A percentile compares a stretch with the other conserved stretches of the same genome.
Conservation (phyloP, 1,140 invertebrate genomes). For the Charaxes varanes region DNA sequence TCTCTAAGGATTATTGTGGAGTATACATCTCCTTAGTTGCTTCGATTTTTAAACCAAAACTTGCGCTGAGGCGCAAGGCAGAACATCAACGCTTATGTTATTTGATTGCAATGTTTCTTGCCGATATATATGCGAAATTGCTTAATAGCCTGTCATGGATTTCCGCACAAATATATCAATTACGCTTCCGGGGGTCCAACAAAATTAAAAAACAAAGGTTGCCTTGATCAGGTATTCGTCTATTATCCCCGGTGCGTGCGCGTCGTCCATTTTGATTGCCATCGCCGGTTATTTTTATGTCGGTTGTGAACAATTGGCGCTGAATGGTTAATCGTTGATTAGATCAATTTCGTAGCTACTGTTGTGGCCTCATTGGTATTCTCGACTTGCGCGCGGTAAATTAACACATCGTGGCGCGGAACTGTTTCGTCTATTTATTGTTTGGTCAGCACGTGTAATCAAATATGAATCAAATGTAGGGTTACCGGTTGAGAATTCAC, state of each 20-base stretch:
- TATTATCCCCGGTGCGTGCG: conserved; percentile 8
- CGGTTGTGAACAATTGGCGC: conserved; percentile 28
- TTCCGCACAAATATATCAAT: too few species aligned
- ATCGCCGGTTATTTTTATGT: conserved; percentile 12
- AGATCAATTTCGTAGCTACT: conserved; percentile 34
- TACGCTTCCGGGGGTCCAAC: conserved; percentile 18
- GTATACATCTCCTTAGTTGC: too few species aligned
- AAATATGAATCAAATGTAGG: conserved; percentile 9
- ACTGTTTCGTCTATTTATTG: conserved; percentile 28
- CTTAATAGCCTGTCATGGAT: too few species aligned
- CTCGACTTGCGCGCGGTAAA: conserved; percentile 35
- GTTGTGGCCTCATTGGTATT: conserved; percentile 40
- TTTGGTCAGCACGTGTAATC: conserved; percentile 20
- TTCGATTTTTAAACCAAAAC: too few species aligned
- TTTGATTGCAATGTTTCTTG: too few species aligned
- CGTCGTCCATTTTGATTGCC: conserved; percentile 8
- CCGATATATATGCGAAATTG: too few species aligned
- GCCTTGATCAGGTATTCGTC: conserved; percentile 8
- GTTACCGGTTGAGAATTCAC: conserved; percentile 8
- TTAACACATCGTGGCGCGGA: conserved; percentile 37
- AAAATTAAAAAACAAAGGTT: conserved; percentile 11
- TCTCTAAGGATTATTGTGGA: too few species aligned
- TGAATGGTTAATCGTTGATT: conserved; percentile 33
- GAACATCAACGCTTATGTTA: too few species aligned
- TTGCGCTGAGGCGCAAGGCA: too few species aligned